phyloP scores from a whole-genome alignment of 2,888 invertebrate genomes.

The Phortica okadai region DNA sequence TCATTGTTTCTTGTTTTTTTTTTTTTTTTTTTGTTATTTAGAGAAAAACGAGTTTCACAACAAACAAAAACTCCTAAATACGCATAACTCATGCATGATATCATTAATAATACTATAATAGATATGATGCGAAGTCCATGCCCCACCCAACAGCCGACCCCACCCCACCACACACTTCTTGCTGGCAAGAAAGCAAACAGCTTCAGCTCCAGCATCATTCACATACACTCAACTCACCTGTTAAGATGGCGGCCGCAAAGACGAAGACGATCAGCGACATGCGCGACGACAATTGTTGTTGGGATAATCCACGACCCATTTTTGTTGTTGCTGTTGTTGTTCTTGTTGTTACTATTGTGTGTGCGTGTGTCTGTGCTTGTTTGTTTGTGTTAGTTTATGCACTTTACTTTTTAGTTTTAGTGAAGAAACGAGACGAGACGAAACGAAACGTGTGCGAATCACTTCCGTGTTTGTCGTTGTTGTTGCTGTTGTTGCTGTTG shows the following conservation, averaged over 20 bases:
- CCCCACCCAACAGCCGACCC: too few relatives aligned
- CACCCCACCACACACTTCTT: too few relatives aligned
- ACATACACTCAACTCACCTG: constrained; percentile 65
- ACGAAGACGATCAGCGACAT: constrained; percentile 68
- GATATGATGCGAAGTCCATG: background rate
- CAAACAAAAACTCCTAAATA: background rate
- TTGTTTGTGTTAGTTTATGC: constrained; percentile 24
- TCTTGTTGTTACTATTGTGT: constrained; percentile 9
- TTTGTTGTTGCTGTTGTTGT: constrained; percentile 38
- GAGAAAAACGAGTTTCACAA: background rate
- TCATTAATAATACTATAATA: background rate
- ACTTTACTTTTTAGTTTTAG: background rate
- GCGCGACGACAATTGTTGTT: constrained; percentile 37
- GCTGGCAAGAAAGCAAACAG: background rate
- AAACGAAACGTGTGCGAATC: constrained; percentile 25
- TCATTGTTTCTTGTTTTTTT: too few relatives aligned
- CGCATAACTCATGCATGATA: constrained; percentile 13
- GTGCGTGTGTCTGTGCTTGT: constrained; percentile 11
- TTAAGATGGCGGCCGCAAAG: constrained; percentile 70
- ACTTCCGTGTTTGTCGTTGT: constrained; percentile 20
- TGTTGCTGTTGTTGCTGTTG: background rate
- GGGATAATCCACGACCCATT: constrained; percentile 47
- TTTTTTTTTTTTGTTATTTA: background rate
- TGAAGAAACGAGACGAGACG: background rate
- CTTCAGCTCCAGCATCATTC: constrained; percentile 12